phyloP scores from a whole-genome alignment of 2,797 vertebrate species.

The Gymnopithys bicolor region DNA sequence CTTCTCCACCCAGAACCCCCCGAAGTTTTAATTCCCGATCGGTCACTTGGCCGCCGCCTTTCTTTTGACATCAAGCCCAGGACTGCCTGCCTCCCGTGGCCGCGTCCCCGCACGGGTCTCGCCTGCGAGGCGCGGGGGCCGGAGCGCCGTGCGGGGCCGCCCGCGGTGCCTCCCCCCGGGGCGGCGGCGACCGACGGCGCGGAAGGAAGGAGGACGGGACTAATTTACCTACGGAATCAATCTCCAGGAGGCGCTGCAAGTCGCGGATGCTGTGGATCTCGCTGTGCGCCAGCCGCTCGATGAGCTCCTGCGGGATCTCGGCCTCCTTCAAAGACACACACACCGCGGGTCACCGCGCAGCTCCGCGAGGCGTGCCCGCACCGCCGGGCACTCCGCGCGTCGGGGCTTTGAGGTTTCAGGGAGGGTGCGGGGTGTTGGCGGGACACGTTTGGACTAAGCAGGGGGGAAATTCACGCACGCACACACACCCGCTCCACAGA shows the following conservation, averaged over 20 bases:
- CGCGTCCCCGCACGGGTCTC: neutral
- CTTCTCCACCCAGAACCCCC: constrained; percentile 5
- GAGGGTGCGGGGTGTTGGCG: neutral
- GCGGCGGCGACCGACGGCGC: constrained; percentile 48
- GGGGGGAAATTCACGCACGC: neutral
- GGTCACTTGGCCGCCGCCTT: neutral
- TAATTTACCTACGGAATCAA: constrained; percentile 99
- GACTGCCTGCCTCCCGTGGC: neutral
- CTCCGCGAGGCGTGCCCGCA: neutral
- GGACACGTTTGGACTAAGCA: neutral
- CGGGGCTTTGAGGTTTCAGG: neutral
- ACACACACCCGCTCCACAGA: neutral
- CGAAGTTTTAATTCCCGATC: neutral
- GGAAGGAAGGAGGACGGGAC: constrained; percentile 81
- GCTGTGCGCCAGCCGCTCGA: constrained; percentile 93
- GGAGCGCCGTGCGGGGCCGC: neutral
- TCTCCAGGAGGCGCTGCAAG: constrained; percentile 97
- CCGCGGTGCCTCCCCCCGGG: constrained; percentile 36
- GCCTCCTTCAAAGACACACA: constrained; percentile 84
- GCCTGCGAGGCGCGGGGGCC: neutral
- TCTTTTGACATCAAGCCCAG: neutral
- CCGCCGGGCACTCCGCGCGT: neutral
- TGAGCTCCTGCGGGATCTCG: constrained; percentile 94
- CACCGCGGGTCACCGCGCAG: constrained; percentile 55
- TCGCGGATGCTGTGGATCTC: constrained; percentile 98